These are phyloP conservation scores for Lota lota DNA, from an alignment of 2,113 vertebrate species.

Conservation along the genomic window DNA sequence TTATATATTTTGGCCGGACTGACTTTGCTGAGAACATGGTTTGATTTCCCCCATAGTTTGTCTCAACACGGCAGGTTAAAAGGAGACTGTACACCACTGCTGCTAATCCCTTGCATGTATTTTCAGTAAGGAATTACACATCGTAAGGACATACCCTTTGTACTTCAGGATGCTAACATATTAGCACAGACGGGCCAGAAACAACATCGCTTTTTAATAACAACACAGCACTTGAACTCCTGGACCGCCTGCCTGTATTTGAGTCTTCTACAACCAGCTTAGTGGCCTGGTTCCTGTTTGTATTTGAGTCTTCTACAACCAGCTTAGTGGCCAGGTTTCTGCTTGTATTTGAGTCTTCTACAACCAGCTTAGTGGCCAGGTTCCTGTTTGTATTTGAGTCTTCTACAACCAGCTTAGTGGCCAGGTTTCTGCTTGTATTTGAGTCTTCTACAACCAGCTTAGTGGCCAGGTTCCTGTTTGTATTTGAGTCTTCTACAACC, in stretches of 20 bases:
- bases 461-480: conserved; percentile 45
- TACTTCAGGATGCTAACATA: too few species aligned
- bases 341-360: conserved; percentile 51
- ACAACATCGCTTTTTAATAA: too few species aligned
- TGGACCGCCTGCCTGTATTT: conserved; percentile 15
- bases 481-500: too few species aligned
- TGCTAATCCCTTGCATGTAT: conserved; percentile 5
- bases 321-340: too few species aligned
- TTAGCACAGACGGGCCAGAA: too few species aligned
- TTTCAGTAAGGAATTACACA: conserved; percentile 7
- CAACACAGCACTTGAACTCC: neutral
- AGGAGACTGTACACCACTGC: neutral
- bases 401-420: too few species aligned
- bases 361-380: too few species aligned
- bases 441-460: too few species aligned
- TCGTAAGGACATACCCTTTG: too few species aligned
- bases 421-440: conserved; percentile 47
- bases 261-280: conserved; percentile 20
- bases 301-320: too few species aligned
- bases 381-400: conserved; percentile 50
- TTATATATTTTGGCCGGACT: neutral
- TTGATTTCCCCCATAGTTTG: neutral
- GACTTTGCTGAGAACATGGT: conserved; percentile 1
- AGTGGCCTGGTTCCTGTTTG: conserved; percentile 39
- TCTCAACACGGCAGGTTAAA: neutral